A percentile compares a stretch with the other conserved stretches of the same genome.
These are phyloP conservation scores for Brachionus angularis DNA, from an alignment of 1,140 invertebrate species.

Conservation along the genomic window DNA sequence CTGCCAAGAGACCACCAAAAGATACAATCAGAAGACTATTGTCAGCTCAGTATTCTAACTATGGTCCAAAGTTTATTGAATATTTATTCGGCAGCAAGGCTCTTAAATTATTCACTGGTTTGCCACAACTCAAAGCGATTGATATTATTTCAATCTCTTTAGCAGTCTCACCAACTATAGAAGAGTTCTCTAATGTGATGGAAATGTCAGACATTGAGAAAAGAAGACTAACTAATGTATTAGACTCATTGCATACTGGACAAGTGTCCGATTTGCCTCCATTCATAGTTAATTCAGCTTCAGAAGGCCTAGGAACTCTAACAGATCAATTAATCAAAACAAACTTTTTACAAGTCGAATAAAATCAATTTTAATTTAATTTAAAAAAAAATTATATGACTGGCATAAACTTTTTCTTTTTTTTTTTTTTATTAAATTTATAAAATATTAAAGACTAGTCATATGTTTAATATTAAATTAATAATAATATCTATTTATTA, in stretches of 20 bases:
- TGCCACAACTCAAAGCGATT: conserved; percentile 17
- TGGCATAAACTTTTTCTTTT: neutral
- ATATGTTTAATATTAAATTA: neutral
- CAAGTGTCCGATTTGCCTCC: conserved; percentile 21
- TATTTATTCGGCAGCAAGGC: conserved; percentile 40
- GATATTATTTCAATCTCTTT: conserved; percentile 18
- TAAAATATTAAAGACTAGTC: neutral
- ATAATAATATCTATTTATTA: neutral
- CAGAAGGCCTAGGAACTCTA: conserved; percentile 26
- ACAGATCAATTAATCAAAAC: conserved; percentile 36
- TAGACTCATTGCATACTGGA: conserved; percentile 29
- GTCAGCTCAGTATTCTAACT: neutral
- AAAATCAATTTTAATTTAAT: conserved; percentile 10
- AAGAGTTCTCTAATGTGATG: conserved; percentile 26
- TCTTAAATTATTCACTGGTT: neutral
- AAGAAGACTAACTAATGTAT: conserved; percentile 7
- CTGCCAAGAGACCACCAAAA: conserved; percentile 37
- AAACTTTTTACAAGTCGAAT: conserved; percentile 13
- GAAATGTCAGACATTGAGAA: conserved; percentile 30
- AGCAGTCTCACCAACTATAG: conserved; percentile 28
- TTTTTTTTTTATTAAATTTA: neutral
- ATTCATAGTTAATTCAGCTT: conserved; percentile 39
- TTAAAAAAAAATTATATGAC: neutral
- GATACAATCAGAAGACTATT: conserved; percentile 26
- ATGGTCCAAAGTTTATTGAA: conserved; percentile 36